Percentiles rank a stretch among this genome's conserved stretches.
Conservation (phyloP, 2,888 invertebrate species). For the Chrysolina americana region DNA sequence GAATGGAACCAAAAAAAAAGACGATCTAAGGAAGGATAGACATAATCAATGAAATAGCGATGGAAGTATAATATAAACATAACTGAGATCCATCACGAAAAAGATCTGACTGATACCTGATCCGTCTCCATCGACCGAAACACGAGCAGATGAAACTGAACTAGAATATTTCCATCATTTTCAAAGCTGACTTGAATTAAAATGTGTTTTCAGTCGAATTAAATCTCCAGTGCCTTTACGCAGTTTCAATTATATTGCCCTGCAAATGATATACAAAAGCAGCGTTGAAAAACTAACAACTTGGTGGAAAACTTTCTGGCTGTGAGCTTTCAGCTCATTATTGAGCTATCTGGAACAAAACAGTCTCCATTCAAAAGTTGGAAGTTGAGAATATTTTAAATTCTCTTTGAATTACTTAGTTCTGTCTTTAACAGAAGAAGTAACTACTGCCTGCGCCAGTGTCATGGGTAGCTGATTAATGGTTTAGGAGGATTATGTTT, state of each 20-base stretch:
- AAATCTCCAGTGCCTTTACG: background rate
- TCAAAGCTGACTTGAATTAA: background rate
- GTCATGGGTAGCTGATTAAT: too few relatives aligned
- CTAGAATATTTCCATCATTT: background rate
- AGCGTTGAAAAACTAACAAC: constrained; percentile 1
- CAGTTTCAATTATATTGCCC: background rate
- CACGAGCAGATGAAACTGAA: too few relatives aligned
- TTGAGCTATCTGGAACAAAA: constrained; percentile 23
- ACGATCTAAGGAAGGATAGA: too few relatives aligned
- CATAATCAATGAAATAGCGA: too few relatives aligned
- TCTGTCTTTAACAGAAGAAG: constrained; percentile 21
- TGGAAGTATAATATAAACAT: too few relatives aligned
- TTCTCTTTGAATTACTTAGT: constrained; percentile 25
- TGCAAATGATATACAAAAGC: background rate
- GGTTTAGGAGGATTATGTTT: too few relatives aligned
- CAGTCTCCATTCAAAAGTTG: constrained; percentile 26
- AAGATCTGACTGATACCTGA: too few relatives aligned
- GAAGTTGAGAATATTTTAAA: constrained; percentile 27
- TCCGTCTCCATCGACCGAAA: too few relatives aligned
- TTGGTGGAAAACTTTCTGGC: constrained; percentile 6
- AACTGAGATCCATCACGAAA: too few relatives aligned
- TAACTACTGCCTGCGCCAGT: background rate
- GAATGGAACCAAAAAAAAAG: too few relatives aligned
- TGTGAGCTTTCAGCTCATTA: constrained; percentile 17
- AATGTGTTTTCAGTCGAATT: background rate